Conservation (phyloP, 2,113 vertebrate genomes). For the Pluvianellus socialis region DNA sequence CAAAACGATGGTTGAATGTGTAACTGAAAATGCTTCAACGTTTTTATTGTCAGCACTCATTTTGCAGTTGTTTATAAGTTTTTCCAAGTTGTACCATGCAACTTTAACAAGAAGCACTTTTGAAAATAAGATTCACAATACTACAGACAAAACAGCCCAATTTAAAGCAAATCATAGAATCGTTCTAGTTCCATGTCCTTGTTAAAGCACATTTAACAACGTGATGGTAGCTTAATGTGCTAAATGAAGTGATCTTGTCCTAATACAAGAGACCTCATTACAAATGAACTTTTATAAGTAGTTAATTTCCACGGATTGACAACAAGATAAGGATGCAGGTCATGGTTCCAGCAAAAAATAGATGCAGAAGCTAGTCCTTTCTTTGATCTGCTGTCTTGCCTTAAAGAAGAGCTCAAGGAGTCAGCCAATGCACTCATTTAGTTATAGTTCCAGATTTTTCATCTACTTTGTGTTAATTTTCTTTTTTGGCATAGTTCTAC, state of each 20-base stretch:
- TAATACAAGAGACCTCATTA: neutral
- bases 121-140: neutral
- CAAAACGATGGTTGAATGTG: neutral
- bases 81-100: neutral
- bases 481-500: neutral
- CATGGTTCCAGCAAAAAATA: neutral
- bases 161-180: neutral
- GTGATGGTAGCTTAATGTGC: neutral
- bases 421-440: neutral
- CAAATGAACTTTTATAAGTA: neutral
- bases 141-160: neutral
- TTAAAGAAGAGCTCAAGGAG: neutral
- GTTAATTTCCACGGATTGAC: neutral
- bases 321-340: neutral
- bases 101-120: neutral
- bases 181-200: neutral
- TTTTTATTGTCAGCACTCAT: neutral
- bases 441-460: neutral
- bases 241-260: neutral
- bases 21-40: neutral
- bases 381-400: neutral
- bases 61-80: neutral
- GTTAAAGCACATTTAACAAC: neutral
- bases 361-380: neutral
- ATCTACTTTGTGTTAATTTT: neutral